These are phyloP conservation scores for Catharus ustulatus DNA, from an alignment of 2,797 vertebrate species.

Conservation along the genomic window DNA sequence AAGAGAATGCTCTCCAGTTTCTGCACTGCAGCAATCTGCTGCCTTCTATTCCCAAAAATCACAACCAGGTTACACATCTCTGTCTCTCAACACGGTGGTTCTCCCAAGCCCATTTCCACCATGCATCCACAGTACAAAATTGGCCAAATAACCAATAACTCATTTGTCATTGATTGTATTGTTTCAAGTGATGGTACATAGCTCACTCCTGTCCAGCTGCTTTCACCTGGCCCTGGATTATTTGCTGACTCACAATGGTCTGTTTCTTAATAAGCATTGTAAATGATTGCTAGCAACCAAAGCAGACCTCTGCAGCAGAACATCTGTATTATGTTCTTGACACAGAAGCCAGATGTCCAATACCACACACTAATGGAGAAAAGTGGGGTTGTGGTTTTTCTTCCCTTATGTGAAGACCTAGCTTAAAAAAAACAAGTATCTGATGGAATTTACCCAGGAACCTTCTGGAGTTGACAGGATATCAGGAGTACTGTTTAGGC, in stretches of 20 bases:
- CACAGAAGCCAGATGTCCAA: neutral
- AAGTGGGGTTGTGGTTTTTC: neutral
- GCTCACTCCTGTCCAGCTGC: neutral
- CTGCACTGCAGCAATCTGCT: neutral
- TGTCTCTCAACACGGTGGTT: neutral
- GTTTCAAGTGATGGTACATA: neutral
- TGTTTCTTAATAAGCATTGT: neutral
- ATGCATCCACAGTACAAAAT: neutral
- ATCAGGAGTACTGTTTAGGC: neutral
- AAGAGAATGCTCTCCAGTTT: neutral
- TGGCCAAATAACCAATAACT: neutral
- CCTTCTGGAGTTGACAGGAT: neutral
- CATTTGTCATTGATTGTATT: neutral
- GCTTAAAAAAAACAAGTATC: neutral
- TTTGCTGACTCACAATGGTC: neutral
- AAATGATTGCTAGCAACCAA: neutral
- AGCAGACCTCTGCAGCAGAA: neutral
- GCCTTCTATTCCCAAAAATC: neutral
- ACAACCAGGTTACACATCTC: neutral
- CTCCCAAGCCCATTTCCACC: neutral
- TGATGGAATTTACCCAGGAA: neutral
- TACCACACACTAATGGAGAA: neutral
- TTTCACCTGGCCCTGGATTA: neutral
- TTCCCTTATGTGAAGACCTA: neutral
- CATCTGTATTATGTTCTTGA: neutral